Evolutionary conservation across 2,888 invertebrate species (phyloP).

Genomic region (Drosophila affinis): DNA sequence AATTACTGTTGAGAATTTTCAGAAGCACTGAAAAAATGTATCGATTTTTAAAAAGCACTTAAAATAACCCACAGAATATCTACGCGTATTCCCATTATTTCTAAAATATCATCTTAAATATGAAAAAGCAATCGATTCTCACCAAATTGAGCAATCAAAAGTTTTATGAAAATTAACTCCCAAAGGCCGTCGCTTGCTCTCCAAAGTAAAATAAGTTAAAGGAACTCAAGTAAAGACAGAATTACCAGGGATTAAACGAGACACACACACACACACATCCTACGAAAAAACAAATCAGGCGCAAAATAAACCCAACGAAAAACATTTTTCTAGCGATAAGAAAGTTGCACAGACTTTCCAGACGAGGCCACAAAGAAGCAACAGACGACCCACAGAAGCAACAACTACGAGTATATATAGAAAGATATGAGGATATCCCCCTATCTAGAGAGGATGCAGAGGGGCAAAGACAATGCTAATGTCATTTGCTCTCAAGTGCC

Average conservation of each 20-base stretch:
- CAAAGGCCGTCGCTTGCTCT: background rate
- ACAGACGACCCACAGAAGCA: background rate
- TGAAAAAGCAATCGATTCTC: conserved; percentile 17
- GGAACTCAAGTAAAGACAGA: conserved; percentile 26
- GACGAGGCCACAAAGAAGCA: conserved; percentile 8
- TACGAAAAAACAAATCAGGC: conserved; percentile 62
- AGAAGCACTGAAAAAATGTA: too few relatives aligned
- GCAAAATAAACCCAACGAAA: conserved; percentile 44
- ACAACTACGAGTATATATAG: background rate
- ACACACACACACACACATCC: conserved; percentile 15
- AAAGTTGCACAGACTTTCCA: conserved; percentile 51
- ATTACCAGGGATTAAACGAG: conserved; percentile 57
- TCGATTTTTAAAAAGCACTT: too few relatives aligned
- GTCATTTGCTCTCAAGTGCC: conserved; percentile 69
- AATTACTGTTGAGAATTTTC: too few relatives aligned
- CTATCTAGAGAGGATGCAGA: background rate
- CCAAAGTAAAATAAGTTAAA: conserved; percentile 23
- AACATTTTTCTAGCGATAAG: conserved; percentile 61
- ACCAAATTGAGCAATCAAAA: conserved; percentile 39
- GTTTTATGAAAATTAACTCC: conserved; percentile 26
- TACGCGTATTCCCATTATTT: too few relatives aligned
- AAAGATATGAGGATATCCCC: background rate
- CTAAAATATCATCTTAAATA: background rate
- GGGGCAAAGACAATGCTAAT: conserved; percentile 60
- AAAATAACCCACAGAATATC: too few relatives aligned